Evolutionary conservation across 2,888 invertebrate species (phyloP).

Genomic region (Baronia brevicornis): DNA sequence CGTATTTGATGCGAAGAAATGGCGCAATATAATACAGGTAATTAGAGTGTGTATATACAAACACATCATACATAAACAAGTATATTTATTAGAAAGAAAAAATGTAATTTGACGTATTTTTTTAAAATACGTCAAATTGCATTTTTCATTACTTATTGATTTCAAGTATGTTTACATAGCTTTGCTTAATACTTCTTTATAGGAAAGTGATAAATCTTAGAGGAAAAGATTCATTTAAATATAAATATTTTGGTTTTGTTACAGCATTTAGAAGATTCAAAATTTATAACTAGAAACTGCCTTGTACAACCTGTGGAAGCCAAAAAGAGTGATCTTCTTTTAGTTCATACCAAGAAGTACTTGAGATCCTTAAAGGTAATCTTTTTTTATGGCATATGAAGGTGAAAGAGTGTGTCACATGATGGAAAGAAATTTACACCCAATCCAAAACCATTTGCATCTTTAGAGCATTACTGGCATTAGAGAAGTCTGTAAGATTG

Average conservation of each 20-base stretch:
- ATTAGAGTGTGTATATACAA: constrained; percentile 19
- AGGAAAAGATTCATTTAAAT: constrained; percentile 3
- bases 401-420: too few species aligned
- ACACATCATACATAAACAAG: too few species aligned
- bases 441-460: too few species aligned
- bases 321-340: constrained; percentile 79
- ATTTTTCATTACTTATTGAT: background rate
- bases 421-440: too few species aligned
- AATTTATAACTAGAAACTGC: constrained; percentile 76
- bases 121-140: background rate
- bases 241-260: constrained; percentile 14
- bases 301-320: constrained; percentile 84
- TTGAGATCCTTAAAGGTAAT: constrained; percentile 82
- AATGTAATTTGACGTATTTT: background rate
- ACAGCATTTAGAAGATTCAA: constrained; percentile 76
- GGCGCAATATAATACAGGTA: constrained; percentile 84
- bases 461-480: too few species aligned
- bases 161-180: too few species aligned
- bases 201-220: too few species aligned
- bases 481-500: too few species aligned
- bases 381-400: constrained; percentile 12
- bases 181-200: too few species aligned
- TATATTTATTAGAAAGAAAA: too few species aligned
- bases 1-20: constrained; percentile 92
- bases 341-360: constrained; percentile 85